Base-by-base conservation (phyloP, 2,888 invertebrate genomes). In the Falcaria lacertinaria region DNA sequence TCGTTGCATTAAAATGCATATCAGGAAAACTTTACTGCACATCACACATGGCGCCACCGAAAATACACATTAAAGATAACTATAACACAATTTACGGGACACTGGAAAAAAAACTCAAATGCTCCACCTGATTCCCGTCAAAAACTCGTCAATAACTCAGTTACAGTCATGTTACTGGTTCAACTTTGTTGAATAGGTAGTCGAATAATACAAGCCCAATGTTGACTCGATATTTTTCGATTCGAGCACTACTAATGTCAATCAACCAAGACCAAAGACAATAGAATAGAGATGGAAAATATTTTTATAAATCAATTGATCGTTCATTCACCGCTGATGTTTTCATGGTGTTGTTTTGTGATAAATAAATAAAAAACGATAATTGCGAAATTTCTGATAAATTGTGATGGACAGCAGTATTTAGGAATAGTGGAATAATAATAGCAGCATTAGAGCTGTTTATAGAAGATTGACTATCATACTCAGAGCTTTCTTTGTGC, bases 241-340 rank as follows among this genome's bases (percentile, higher is more conserved):
- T 41, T 60, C 42, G 33, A 14, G 16, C 74, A 64, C 72, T 74
- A 64, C 49, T 61, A 56, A 69, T 78, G 73, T 77, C 74, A 74
- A 68, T 54, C 61, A 57, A 48, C 65, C 75, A 80, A 70, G 77
- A 71, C 79, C 74, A 76, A 70, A 77, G 71, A 80, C 74, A 76
- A 72, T 22, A 7, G 22, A 2, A 22, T 6, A 7, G 46, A 54
- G n/a, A n/a, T n/a, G n/a, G n/a, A 42, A 50, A 59, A 58, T 54
- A 68, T 60, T 59, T 77, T 76, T 82, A 79, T 80, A 78, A 79
- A 77, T 85, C 82, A 84, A 71, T 80, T 80, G 86, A 86, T 87
- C 86, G 86, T 88, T 89, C 88, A 88, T 86, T 87, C 88, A 89
- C 88, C 87, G 86, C 87, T 81, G 85, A 82, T 86, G 84, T 87